Conservation (phyloP, 2,888 invertebrate species). For the Dyspetes luteomarginatus region DNA sequence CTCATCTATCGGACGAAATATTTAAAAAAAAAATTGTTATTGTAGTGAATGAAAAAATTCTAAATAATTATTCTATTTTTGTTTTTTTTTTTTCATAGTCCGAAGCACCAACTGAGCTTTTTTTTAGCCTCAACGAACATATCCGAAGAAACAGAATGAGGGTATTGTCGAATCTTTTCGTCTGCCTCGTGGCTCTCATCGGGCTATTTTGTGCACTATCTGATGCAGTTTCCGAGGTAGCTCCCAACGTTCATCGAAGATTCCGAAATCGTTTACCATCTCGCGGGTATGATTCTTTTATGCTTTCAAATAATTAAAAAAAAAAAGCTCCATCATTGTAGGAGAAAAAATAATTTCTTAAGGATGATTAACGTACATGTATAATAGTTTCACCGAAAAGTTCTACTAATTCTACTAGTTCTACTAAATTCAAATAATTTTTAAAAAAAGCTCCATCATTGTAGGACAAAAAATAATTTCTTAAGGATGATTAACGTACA, state of each 20-base stretch:
- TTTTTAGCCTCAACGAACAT: neutral
- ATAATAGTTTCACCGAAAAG: no score
- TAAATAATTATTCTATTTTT: conserved; percentile 20
- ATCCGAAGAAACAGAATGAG: conserved; percentile 65
- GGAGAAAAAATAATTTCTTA: neutral
- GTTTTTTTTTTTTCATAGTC: neutral
- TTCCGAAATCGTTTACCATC: conserved; percentile 56
- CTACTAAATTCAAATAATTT: neutral
- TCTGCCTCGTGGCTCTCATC: conserved; percentile 67
- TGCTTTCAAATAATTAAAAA: neutral
- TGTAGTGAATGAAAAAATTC: neutral
- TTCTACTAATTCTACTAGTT: no score
- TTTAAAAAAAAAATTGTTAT: neutral
- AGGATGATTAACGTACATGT: no score
- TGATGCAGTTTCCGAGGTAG: conserved; percentile 67
- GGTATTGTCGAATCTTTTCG: conserved; percentile 60
- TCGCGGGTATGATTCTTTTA: conserved; percentile 45
- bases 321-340: neutral
- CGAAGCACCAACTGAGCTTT: neutral
- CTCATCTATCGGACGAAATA: neutral
- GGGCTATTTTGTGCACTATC: conserved; percentile 69
- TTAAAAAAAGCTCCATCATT: neutral
- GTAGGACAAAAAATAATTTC: neutral
- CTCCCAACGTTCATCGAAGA: conserved; percentile 67
- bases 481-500: no score